Evolutionary conservation across 2,888 invertebrate genomes (phyloP), one percentile per base, ranked within the genome.

Genomic region (Acanthosepion lycidas): DNA sequence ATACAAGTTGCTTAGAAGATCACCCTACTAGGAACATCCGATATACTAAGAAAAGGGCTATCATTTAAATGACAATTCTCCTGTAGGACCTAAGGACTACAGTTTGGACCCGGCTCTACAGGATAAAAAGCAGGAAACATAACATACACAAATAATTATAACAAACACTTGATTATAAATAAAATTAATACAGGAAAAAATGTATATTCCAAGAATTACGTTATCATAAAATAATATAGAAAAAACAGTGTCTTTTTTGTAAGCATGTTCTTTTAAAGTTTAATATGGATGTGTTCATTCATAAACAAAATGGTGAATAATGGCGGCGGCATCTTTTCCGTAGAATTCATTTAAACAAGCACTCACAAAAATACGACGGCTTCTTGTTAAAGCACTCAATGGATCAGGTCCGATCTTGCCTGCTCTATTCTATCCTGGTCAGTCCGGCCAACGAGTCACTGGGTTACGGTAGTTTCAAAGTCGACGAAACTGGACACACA

Each of bases 381-480:
- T 78, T n/a, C 78, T 78, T 78, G 78, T 78, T 78, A 78, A 5
- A 15, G 15, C 15, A n/a, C n/a, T n/a, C 78, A n/a, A 78, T n/a
- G 78, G 78, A 78, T 78, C 64, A 64, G 26, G 23, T 64, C 26
- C 23, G 51, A 26, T 64, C n/a, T 78, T 78, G n/a, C n/a, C 78
- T 78, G 15, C n/a, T n/a, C 78, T n/a, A n/a, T 78, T n/a, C 78
- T 15, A n/a, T n/a, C 78, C n/a, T 15, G 78, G n/a, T 9, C 78
- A n/a, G 78, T 78, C 78, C 78, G n/a, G n/a, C 78, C 78, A 78
- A 15, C n/a, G n/a, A 78, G 78, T 78, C 78, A 78, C 78, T 78
- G 12, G 78, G 78, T n/a, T 78, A 78, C n/a, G 9, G 78, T n/a
- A 78, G 78, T n/a, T 12, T 78, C 15, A n/a, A 9, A n/a, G n/a